Evolutionary conservation across 2,888 invertebrate species (phyloP).

Genomic region (Agapostemon virescens): DNA sequence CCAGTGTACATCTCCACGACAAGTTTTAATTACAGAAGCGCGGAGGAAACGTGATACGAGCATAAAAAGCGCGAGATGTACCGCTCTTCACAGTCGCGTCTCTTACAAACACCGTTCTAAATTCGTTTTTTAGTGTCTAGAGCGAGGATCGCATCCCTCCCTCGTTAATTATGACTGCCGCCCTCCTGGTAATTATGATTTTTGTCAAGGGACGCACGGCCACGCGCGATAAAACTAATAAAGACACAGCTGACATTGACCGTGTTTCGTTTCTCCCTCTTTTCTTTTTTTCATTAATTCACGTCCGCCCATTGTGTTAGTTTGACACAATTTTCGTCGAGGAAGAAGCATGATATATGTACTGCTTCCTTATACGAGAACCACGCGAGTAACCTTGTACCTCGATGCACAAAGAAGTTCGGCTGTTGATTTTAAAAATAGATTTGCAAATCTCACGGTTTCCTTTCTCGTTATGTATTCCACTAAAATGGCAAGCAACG

Average conservation of each 20-base stretch:
- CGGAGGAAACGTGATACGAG: constrained; percentile 23
- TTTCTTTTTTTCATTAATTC: neutral
- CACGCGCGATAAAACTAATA: neutral
- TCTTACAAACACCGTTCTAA: constrained; percentile 30
- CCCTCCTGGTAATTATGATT: neutral
- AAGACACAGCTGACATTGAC: neutral
- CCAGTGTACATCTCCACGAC: constrained; percentile 27
- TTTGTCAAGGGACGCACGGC: neutral
- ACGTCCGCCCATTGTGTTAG: neutral
- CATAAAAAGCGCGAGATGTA: constrained; percentile 41
- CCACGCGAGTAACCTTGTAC: constrained; percentile 1
- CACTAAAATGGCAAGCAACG: neutral
- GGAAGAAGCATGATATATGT: neutral
- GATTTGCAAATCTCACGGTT: neutral
- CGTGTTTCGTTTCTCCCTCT: neutral
- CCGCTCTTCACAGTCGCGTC: constrained; percentile 24
- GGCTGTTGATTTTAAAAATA: neutral
- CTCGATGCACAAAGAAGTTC: neutral
- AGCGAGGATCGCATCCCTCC: constrained; percentile 8
- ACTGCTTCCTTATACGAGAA: neutral
- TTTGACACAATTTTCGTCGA: neutral
- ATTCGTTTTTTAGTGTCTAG: constrained; percentile 39
- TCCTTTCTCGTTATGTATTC: neutral
- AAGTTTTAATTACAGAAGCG: constrained; percentile 60
- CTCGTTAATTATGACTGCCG: constrained; percentile 3